These are phyloP conservation scores for Hippocampus kuda DNA, from an alignment of 2,797 vertebrate genomes.

Conservation along the genomic window DNA sequence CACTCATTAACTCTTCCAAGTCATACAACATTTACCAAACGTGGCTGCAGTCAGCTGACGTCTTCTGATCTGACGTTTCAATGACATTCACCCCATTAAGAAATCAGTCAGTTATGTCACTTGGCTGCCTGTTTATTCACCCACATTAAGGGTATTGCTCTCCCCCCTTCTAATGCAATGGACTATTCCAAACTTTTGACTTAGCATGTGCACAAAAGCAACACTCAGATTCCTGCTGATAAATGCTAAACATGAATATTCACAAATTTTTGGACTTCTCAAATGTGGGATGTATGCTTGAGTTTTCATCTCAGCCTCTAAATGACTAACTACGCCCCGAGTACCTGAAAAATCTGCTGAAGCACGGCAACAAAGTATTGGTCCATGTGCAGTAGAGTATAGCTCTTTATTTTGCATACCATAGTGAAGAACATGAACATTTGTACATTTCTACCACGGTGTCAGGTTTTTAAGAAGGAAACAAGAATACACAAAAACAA, in stretches of 20 bases:
- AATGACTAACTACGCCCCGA: too few relatives aligned
- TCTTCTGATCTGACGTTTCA: not conserved
- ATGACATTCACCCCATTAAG: not conserved
- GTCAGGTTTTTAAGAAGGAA: slow-evolving; percentile 25
- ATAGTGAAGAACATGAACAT: slow-evolving; percentile 42
- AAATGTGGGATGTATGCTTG: too few relatives aligned
- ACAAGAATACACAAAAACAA: slow-evolving; percentile 63
- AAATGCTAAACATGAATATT: too few relatives aligned
- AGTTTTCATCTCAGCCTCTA: too few relatives aligned
- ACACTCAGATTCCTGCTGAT: too few relatives aligned
- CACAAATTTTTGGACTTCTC: too few relatives aligned
- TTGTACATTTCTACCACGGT: slow-evolving; percentile 21
- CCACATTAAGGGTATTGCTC: not conserved
- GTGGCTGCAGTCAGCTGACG: not conserved
- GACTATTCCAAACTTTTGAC: too few relatives aligned
- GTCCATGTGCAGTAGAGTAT: slow-evolving; percentile 29
- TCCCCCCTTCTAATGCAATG: too few relatives aligned
- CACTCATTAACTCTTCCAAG: slow-evolving; percentile 3
- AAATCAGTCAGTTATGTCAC: not conserved
- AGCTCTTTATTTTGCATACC: slow-evolving; percentile 65
- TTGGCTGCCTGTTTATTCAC: not conserved
- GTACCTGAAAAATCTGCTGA: too few relatives aligned
- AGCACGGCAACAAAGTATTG: not conserved
- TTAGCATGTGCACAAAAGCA: too few relatives aligned
- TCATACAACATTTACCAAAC: not conserved